phyloP scores from a whole-genome alignment of 2,113 vertebrate species.

The Poeciliopsis prolifica region DNA sequence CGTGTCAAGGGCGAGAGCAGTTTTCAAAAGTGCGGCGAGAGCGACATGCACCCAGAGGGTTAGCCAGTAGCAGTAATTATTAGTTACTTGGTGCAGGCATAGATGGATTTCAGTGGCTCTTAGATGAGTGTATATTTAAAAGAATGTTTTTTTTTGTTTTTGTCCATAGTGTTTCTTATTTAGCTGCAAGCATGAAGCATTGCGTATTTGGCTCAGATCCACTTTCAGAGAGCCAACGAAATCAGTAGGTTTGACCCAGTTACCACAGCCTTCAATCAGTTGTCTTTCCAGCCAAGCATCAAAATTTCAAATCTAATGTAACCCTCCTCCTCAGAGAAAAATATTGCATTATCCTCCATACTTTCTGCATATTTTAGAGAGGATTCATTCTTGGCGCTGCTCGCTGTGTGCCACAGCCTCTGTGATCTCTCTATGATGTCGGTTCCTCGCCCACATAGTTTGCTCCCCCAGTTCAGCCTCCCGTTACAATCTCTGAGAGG shows the following conservation, averaged over 20 bases:
- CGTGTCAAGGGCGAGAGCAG: slow-evolving; percentile 47
- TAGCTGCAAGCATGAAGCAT: slow-evolving; percentile 19
- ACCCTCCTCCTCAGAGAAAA: slow-evolving; percentile 33
- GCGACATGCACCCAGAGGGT: slow-evolving; percentile 46
- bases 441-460: slow-evolving; percentile 39
- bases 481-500: slow-evolving; percentile 33
- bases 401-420: slow-evolving; percentile 38
- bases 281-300: slow-evolving; percentile 28
- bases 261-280: slow-evolving; percentile 40
- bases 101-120: slow-evolving; percentile 33
- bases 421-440: slow-evolving; percentile 36
- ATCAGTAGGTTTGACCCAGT: slow-evolving; percentile 45
- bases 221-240: slow-evolving; percentile 4
- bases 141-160: background rate
- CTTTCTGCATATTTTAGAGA: slow-evolving; percentile 35
- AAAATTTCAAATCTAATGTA: slow-evolving; percentile 36
- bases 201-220: slow-evolving; percentile 25
- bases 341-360: slow-evolving; percentile 34
- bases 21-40: slow-evolving; percentile 31
- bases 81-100: slow-evolving; percentile 27
- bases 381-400: slow-evolving; percentile 34
- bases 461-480: slow-evolving; percentile 28
- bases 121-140: slow-evolving; percentile 6
- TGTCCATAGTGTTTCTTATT: slow-evolving; percentile 27
- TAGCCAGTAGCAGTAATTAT: slow-evolving; percentile 52